Base-by-base conservation (phyloP, 2,888 invertebrate genomes). In the Sarcophaga rosellei region DNA sequence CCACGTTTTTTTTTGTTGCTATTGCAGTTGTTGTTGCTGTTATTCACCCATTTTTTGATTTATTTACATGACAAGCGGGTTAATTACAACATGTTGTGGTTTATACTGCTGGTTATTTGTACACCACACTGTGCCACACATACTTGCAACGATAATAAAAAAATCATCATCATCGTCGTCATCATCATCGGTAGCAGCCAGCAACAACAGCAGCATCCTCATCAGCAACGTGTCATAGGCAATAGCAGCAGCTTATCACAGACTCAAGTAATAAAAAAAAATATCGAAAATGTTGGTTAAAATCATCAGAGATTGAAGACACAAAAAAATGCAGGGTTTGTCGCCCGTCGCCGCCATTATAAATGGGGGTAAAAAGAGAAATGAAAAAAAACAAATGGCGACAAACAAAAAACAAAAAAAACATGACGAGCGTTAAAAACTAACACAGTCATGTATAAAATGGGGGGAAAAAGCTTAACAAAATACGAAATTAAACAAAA, bases 31-130 rank as follows among this genome's bases (percentile, higher is more conserved):
- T 3, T 10, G 12, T 72, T 74, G 66, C 59, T 70, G 53, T 78
- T 76, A 57, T 23, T 63, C 25, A 57, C 59, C 57, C 73, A 68
- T 70, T 82, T 87, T 88, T 87, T 88, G 88, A 88, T 88, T 88
- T 88, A 88, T 88, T 88, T 88, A 86, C 88, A 88, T 88, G 88
- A 88, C 88, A 88, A 87, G 85, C 84, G 87, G 88, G 88, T 88
- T 88, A 88, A 88, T 88, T 88, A 88, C 88, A 88, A 82, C 88
- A 88, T 88, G 88, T 88, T 88, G 88, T 83, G 88, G 88, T 86
- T 84, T 88, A 79, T 84, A 87, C 86, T 84, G 84, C 81, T 86
- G 81, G 84, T 84, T 86, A 84, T 86, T 86, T 81, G 77, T 78
- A 62, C 73, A 84, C 83, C 59, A 81, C 57, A n/a, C 61, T 20